These are phyloP conservation scores for Hydrozoanthus gracilis DNA, from an alignment of 92 coral and sea anemone species.

Conservation along the genomic window DNA sequence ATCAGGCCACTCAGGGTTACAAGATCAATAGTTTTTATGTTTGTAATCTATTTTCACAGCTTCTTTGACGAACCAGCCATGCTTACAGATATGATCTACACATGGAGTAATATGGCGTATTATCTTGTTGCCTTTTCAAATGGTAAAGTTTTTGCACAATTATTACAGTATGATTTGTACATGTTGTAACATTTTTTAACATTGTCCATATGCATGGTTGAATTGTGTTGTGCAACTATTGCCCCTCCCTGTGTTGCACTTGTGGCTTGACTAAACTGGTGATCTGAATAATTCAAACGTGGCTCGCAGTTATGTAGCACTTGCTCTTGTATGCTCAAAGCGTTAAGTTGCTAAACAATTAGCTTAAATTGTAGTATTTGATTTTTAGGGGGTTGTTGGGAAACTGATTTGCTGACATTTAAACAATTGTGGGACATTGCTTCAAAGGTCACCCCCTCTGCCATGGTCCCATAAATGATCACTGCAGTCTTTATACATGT, in stretches of 20 bases:
- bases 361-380: constrained; percentile 2
- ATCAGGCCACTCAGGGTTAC: no score
- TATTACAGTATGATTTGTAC: not conserved
- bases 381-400: not conserved
- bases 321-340: constrained; percentile 1
- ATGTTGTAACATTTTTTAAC: not conserved
- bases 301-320: constrained; percentile 10
- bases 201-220: constrained; percentile 1
- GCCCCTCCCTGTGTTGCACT: constrained; percentile 8
- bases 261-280: constrained; percentile 9
- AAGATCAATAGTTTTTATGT: not conserved
- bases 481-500: constrained; percentile 4
- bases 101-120: constrained; percentile 68
- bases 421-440: constrained; percentile 8
- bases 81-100: constrained; percentile 78
- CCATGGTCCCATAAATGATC: not conserved
- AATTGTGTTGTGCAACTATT: not conserved
- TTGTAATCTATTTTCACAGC: constrained; percentile 36
- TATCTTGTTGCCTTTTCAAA: constrained; percentile 64
- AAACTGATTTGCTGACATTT: constrained; percentile 1
- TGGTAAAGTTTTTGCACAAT: not conserved
- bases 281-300: constrained; percentile 1
- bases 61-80: constrained; percentile 80
- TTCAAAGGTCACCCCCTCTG: not conserved
- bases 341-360: not conserved